Percentiles rank a stretch among this genome's conserved stretches.
Conservation (phyloP, 1,140 invertebrate genomes). For the Propsilocerus akamusi region DNA sequence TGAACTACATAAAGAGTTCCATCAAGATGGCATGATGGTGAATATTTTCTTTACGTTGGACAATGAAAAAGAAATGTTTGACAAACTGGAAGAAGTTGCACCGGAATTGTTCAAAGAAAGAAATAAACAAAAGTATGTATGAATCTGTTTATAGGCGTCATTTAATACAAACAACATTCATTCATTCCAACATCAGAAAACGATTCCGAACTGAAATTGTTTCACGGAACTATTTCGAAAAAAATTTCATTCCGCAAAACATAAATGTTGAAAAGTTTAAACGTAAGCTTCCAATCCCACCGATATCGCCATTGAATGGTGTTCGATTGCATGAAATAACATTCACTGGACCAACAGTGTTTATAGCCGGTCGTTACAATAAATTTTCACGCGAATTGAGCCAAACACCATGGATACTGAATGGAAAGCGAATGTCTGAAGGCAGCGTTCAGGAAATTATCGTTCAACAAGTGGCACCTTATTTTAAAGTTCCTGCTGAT, state of each 20-base stretch:
- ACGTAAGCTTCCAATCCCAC: slow-evolving; percentile 15
- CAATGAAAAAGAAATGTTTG: slow-evolving; percentile 13
- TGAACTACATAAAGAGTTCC: slow-evolving; percentile 14
- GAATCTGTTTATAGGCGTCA: slow-evolving; percentile 11
- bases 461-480: slow-evolving; percentile 34
- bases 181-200: slow-evolving; percentile 16
- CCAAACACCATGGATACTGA: slow-evolving; percentile 87
- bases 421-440: slow-evolving; percentile 60
- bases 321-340: slow-evolving; percentile 25
- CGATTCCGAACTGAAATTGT: slow-evolving; percentile 20
- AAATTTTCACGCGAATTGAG: slow-evolving; percentile 73
- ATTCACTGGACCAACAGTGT: slow-evolving; percentile 32
- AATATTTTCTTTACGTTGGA: slow-evolving; percentile 15
- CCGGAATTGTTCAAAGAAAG: slow-evolving; percentile 10
- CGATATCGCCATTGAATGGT: slow-evolving; percentile 19
- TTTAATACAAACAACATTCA: slow-evolving; percentile 13
- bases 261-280: slow-evolving; percentile 27
- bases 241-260: slow-evolving; percentile 21
- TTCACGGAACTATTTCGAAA: slow-evolving; percentile 33
- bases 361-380: slow-evolving; percentile 56
- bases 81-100: slow-evolving; percentile 9
- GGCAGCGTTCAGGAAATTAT: slow-evolving; percentile 85
- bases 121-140: slow-evolving; percentile 12
- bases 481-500: slow-evolving; percentile 22
- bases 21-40: slow-evolving; percentile 19